These are phyloP conservation scores for Hymenopus coronatus DNA, from an alignment of 2,888 invertebrate genomes.

Conservation along the genomic window DNA sequence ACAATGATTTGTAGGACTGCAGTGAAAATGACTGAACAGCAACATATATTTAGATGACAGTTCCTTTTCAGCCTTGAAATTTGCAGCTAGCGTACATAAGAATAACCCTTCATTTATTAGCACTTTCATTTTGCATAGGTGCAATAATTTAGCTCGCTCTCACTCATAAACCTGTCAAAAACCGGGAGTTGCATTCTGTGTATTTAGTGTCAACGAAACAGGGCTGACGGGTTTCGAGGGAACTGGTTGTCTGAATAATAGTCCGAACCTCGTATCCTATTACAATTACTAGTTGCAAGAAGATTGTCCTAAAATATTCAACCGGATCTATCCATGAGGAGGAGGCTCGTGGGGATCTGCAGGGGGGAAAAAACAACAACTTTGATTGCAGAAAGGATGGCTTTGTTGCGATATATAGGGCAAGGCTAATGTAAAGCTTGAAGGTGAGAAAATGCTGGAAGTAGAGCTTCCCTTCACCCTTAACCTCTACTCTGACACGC, in stretches of 20 bases:
- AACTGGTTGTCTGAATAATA: neutral
- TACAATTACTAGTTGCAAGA: neutral
- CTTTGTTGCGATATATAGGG: neutral
- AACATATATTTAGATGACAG: neutral
- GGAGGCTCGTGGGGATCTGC: neutral
- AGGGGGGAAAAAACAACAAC: neutral
- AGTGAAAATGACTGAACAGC: no score
- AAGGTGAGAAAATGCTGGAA: neutral
- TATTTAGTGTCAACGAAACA: neutral
- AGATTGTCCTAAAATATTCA: neutral
- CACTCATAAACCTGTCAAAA: neutral
- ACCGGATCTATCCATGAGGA: neutral
- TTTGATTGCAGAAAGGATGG: neutral
- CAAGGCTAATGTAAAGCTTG: neutral
- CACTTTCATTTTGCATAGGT: neutral
- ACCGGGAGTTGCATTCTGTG: neutral
- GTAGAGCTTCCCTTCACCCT: neutral
- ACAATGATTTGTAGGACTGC: no score
- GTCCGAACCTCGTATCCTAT: neutral
- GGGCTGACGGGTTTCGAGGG: neutral
- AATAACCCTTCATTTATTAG: neutral
- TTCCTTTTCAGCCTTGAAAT: neutral
- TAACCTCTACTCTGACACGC: neutral
- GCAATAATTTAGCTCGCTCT: neutral
- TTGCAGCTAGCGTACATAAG: neutral